These are phyloP conservation scores for Trissolcus basalis DNA, from an alignment of 1,140 invertebrate genomes.

Conservation along the genomic window DNA sequence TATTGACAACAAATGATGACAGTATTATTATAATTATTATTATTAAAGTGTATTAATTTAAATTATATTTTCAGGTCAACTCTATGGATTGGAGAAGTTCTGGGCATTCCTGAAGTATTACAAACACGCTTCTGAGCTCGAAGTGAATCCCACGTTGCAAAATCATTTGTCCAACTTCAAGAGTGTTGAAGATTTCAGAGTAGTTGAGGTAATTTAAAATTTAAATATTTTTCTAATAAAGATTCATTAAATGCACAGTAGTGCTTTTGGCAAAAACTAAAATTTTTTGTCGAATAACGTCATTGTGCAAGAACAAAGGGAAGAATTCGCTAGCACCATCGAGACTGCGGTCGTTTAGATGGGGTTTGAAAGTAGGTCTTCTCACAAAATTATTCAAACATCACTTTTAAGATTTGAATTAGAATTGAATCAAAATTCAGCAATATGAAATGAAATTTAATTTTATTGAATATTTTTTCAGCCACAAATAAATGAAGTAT, in stretches of 20 bases:
- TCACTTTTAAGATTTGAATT: too few species aligned
- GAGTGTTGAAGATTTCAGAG: constrained; percentile 95
- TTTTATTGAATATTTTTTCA: too few species aligned
- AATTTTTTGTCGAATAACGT: constrained; percentile 37
- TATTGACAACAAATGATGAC: constrained; percentile 1
- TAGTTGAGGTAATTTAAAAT: constrained; percentile 79
- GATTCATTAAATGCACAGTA: constrained; percentile 5
- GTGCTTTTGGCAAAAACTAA: constrained; percentile 24
- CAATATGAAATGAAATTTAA: too few species aligned
- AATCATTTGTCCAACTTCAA: constrained; percentile 92
- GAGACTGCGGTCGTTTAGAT: constrained; percentile 58
- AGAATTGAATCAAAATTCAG: too few species aligned
- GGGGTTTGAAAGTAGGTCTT: constrained; percentile 70
- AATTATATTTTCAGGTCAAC: constrained; percentile 83
- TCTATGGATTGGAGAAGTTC: constrained; percentile 99
- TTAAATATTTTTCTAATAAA: background rate
- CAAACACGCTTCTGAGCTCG: constrained; percentile 85
- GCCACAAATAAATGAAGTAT: constrained; percentile 78
- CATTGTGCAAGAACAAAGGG: constrained; percentile 66
- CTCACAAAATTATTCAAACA: background rate
- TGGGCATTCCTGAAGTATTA: constrained; percentile 99
- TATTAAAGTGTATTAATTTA: background rate
- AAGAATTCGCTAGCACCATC: constrained; percentile 66
- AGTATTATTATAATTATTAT: too few species aligned
- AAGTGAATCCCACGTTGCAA: constrained; percentile 87